phyloP scores from a whole-genome alignment of 1,140 invertebrate genomes.

The Ephestia elutella region DNA sequence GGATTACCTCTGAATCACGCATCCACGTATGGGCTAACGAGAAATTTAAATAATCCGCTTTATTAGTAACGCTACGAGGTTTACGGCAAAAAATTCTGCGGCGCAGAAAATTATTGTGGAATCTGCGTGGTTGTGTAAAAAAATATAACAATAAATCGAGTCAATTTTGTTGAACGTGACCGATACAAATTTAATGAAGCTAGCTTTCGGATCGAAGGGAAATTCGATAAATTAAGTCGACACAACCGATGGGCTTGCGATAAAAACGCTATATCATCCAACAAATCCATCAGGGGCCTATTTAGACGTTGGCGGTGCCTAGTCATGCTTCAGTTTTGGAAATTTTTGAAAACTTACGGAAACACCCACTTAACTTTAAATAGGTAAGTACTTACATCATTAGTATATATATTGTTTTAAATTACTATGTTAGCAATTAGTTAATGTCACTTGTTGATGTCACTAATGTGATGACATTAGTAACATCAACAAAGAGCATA shows the following conservation, averaged over 20 bases:
- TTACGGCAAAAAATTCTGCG: background rate
- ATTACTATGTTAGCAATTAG: too few species aligned
- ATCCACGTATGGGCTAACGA: background rate
- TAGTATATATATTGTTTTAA: too few species aligned
- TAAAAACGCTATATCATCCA: constrained; percentile 31
- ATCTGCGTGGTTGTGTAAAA: background rate
- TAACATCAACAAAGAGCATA: too few species aligned
- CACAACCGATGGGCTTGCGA: constrained; percentile 16
- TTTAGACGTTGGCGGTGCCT: constrained; percentile 16
- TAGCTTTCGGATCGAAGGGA: constrained; percentile 25
- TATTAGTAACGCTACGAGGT: background rate
- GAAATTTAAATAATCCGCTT: background rate
- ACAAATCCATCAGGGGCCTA: constrained; percentile 22
- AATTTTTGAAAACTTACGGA: background rate
- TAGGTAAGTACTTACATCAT: background rate
- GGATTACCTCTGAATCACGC: background rate
- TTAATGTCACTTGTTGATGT: too few species aligned
- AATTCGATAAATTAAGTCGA: constrained; percentile 36
- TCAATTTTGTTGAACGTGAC: background rate
- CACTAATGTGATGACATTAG: too few species aligned
- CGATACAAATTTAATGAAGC: constrained; percentile 26
- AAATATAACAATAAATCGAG: background rate
- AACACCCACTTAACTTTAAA: background rate
- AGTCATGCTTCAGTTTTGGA: constrained; percentile 4
- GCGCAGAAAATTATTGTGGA: background rate